Conservation (phyloP, 2,888 invertebrate species). For the Platycnemis pennipes region DNA sequence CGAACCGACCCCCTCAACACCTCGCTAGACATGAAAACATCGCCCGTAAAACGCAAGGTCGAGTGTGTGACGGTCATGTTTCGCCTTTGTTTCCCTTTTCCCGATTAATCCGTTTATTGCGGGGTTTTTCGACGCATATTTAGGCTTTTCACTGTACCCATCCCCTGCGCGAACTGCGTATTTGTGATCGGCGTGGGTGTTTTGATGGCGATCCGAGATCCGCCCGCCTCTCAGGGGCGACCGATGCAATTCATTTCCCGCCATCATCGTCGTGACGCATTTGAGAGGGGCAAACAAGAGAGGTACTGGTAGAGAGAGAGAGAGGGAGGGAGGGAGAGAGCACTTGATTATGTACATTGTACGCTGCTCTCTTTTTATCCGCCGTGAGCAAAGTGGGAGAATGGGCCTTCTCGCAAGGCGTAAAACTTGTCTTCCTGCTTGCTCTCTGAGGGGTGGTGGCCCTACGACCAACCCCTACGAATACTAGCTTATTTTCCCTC, state of each 20-base stretch:
- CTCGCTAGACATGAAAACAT: no score
- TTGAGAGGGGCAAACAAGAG: neutral
- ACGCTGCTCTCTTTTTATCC: neutral
- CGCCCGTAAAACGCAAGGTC: no score
- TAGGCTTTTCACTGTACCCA: neutral
- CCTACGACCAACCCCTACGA: neutral
- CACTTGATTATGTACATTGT: slow-evolving; percentile 19
- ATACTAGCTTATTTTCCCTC: neutral
- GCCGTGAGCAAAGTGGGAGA: neutral
- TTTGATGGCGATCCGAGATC: neutral
- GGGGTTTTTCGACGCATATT: neutral
- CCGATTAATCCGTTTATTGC: neutral
- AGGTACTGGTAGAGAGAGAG: no score
- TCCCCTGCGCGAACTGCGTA: no score
- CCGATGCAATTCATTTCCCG: neutral
- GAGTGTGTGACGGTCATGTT: neutral
- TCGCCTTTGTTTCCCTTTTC: neutral
- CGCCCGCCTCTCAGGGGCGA: neutral
- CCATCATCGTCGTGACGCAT: neutral
- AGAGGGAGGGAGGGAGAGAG: neutral
- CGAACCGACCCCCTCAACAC: no score
- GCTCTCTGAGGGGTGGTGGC: neutral
- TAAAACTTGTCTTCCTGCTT: slow-evolving; percentile 11
- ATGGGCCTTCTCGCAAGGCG: slow-evolving; percentile 22
- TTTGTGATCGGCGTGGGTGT: neutral